phyloP scores from a whole-genome alignment of 2,797 vertebrate species.

The Acanthornis magna region DNA sequence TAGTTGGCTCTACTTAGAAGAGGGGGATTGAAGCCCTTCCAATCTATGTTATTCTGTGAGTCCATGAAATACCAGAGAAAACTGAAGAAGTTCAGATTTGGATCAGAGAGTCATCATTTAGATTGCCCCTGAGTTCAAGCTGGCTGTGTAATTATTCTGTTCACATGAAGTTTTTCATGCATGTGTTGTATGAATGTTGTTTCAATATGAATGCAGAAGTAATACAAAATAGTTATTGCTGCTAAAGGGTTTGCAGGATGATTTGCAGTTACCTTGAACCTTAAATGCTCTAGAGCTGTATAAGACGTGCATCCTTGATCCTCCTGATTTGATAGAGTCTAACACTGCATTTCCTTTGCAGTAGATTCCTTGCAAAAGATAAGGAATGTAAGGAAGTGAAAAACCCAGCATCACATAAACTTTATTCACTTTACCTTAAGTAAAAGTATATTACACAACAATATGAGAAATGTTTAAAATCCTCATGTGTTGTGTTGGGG shows the following conservation, averaged over 20 bases:
- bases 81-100: background rate
- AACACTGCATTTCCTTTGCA: background rate
- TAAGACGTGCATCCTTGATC: background rate
- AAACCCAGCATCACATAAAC: background rate
- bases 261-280: background rate
- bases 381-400: background rate
- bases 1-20: background rate
- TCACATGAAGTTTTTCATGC: background rate
- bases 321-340: background rate
- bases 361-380: background rate
- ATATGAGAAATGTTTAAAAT: background rate
- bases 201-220: background rate
- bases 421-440: background rate
- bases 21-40: background rate
- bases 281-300: background rate
- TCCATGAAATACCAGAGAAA: background rate
- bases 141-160: background rate
- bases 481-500: background rate
- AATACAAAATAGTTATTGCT: background rate
- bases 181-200: background rate
- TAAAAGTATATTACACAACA: background rate
- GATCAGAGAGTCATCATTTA: background rate
- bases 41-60: background rate
- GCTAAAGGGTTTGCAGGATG: background rate
- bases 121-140: background rate